A percentile compares a stretch with the other conserved stretches of the same genome.
Evolutionary conservation across 2,888 invertebrate genomes (phyloP).

Genomic region (Flexamia atlantica): DNA sequence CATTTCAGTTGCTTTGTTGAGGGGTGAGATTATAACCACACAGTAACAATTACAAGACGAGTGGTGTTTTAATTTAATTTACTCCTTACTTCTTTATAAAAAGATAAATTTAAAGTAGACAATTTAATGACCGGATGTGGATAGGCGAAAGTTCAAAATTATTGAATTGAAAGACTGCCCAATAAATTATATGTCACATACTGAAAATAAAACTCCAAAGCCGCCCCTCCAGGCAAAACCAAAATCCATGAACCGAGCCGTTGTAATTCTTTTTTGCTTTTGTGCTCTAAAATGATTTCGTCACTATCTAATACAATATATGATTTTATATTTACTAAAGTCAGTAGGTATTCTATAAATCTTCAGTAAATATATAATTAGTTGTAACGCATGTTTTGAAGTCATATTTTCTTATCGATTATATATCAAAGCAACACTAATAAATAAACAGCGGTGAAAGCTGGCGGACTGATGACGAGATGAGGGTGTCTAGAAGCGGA

Average conservation of each 20-base stretch:
- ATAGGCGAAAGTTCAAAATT: too few relatives aligned
- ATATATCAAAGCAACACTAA: slow-evolving; percentile 53
- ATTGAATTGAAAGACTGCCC: too few relatives aligned
- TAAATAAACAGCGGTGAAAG: slow-evolving; percentile 55
- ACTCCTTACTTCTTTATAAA: too few relatives aligned
- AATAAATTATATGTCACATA: too few relatives aligned
- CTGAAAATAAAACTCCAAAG: too few relatives aligned
- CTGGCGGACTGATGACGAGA: slow-evolving; percentile 35
- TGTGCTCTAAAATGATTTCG: slow-evolving; percentile 25
- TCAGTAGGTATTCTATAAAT: slow-evolving; percentile 21
- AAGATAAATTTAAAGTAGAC: too few relatives aligned
- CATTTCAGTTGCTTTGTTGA: too few relatives aligned
- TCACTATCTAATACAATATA: slow-evolving; percentile 54
- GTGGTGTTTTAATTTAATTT: too few relatives aligned
- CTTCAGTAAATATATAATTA: slow-evolving; percentile 30
- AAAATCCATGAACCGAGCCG: background rate
- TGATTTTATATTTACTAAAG: slow-evolving; percentile 31
- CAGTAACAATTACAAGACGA: too few relatives aligned
- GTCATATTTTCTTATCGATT: slow-evolving; percentile 26
- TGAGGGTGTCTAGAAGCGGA: slow-evolving; percentile 49
- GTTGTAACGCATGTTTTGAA: slow-evolving; percentile 36
- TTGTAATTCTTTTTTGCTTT: background rate
- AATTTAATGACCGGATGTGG: too few relatives aligned
- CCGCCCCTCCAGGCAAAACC: slow-evolving; percentile 7
- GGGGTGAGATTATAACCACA: too few relatives aligned